These are phyloP conservation scores for Mormyrus lacerda DNA, from an alignment of 2,113 vertebrate genomes.

Conservation along the genomic window DNA sequence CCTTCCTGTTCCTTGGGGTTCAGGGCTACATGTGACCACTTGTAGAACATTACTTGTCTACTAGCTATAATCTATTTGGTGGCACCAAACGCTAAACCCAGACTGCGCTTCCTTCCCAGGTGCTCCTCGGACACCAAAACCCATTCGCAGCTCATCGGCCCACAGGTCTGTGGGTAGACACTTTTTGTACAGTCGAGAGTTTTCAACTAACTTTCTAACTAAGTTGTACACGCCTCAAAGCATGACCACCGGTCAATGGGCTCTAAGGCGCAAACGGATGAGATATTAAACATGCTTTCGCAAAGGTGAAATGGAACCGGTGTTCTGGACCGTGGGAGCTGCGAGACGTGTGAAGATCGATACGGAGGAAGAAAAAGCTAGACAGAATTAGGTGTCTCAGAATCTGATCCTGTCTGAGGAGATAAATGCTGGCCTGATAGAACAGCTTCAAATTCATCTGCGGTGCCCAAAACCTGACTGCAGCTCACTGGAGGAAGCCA, in stretches of 20 bases:
- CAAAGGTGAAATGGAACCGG: slow-evolving; percentile 30
- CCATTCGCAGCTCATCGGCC: neutral
- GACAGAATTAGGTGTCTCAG: slow-evolving; percentile 23
- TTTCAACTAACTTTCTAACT: neutral
- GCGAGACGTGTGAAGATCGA: slow-evolving; percentile 17
- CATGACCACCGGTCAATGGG: neutral
- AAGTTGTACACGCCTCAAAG: slow-evolving; percentile 1
- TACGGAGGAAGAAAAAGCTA: slow-evolving; percentile 28
- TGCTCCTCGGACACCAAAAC: neutral
- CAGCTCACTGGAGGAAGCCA: neutral
- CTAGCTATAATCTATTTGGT: neutral
- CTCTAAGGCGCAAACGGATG: slow-evolving; percentile 21
- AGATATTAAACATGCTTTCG: slow-evolving; percentile 20
- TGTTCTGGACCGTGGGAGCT: slow-evolving; percentile 11
- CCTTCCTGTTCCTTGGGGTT: neutral
- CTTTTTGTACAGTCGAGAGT: neutral
- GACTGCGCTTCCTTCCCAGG: neutral
- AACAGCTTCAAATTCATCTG: slow-evolving; percentile 14
- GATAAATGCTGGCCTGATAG: slow-evolving; percentile 17
- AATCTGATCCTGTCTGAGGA: slow-evolving; percentile 20
- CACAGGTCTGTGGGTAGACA: neutral
- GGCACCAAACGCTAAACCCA: neutral
- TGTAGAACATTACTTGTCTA: neutral
- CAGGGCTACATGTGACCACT: neutral
- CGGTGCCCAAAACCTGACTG: neutral